These are phyloP conservation scores for Neodontobutis hainanensis DNA, from an alignment of 2,113 vertebrate genomes.

Conservation along the genomic window DNA sequence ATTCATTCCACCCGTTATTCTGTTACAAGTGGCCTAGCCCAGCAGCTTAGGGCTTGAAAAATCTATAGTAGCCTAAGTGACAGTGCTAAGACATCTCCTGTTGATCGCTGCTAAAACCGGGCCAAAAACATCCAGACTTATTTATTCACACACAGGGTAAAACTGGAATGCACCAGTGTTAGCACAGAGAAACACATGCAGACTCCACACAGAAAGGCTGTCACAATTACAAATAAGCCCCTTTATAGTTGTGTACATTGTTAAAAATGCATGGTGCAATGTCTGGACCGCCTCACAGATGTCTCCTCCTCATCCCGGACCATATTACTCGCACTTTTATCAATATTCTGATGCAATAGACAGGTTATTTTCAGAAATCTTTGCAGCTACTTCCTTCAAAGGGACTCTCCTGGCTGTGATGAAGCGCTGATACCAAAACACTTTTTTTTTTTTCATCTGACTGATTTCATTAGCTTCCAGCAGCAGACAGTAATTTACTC, in stretches of 20 bases:
- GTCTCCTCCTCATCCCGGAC: slow-evolving; percentile 21
- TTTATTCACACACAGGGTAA: too few species aligned
- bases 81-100: too few species aligned
- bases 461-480: neutral
- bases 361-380: slow-evolving; percentile 35
- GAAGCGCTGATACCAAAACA: slow-evolving; percentile 15
- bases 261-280: slow-evolving; percentile 10
- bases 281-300: slow-evolving; percentile 20
- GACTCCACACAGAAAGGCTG: neutral
- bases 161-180: too few species aligned
- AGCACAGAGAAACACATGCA: neutral
- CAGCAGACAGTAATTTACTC: neutral
- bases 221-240: neutral
- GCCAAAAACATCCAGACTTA: too few species aligned
- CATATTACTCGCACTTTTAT: slow-evolving; percentile 25
- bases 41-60: too few species aligned
- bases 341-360: slow-evolving; percentile 47
- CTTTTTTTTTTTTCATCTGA: neutral
- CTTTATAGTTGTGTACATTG: too few species aligned
- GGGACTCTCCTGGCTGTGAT: neutral
- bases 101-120: too few species aligned
- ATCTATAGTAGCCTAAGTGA: too few species aligned
- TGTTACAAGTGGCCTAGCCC: too few species aligned
- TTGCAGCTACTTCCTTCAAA: slow-evolving; percentile 1
- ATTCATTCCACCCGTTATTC: too few species aligned